Conservation (phyloP, 2,113 vertebrate genomes). For the Apteryx mantelli region DNA sequence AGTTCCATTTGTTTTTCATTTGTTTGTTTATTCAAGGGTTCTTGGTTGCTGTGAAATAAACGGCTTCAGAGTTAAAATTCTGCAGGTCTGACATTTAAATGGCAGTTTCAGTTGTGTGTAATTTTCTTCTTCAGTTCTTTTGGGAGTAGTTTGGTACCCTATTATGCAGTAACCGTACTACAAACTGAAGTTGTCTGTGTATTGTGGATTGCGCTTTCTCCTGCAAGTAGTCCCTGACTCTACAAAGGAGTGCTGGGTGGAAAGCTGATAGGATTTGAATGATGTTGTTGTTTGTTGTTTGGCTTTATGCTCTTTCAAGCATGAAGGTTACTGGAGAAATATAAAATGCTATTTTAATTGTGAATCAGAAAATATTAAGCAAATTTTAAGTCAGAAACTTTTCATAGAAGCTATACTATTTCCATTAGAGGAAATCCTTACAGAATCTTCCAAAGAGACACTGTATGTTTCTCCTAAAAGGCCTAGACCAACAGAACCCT, state of each 20-base stretch:
- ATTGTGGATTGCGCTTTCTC: neutral
- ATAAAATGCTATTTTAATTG: neutral
- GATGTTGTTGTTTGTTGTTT: neutral
- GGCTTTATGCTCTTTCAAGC: neutral
- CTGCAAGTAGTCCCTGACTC: neutral
- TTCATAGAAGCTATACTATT: neutral
- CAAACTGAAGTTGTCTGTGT: neutral
- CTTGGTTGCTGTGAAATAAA: slow-evolving; percentile 32
- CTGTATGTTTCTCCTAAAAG: neutral
- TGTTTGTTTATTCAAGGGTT: neutral
- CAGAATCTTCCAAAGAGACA: neutral
- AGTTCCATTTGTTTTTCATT: slow-evolving; percentile 4
- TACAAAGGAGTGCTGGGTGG: neutral
- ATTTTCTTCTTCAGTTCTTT: slow-evolving; percentile 30
- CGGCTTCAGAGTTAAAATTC: slow-evolving; percentile 19
- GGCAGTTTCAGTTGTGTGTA: slow-evolving; percentile 21
- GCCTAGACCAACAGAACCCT: neutral
- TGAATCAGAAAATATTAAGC: neutral
- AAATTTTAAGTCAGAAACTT: neutral
- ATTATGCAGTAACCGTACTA: neutral
- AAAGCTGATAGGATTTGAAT: neutral
- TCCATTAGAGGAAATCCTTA: slow-evolving; percentile 15
- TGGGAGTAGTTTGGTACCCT: slow-evolving; percentile 26
- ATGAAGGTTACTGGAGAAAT: neutral
- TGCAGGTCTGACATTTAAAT: slow-evolving; percentile 53